phyloP scores from a whole-genome alignment of 64 coral and sea anemone genomes.

The Montipora foliosa region DNA sequence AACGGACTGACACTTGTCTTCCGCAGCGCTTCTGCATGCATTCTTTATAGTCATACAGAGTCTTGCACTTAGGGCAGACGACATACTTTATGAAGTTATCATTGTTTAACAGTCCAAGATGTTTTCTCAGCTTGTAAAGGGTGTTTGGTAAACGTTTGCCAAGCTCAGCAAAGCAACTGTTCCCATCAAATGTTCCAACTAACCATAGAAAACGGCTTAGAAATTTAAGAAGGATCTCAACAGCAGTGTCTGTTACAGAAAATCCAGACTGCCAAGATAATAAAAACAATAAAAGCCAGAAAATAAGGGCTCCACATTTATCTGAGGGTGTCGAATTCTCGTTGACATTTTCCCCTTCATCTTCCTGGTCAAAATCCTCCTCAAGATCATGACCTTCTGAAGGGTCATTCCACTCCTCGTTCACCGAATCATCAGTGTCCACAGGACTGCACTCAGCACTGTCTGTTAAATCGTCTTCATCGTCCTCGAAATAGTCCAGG shows the following conservation, averaged over 20 bases:
- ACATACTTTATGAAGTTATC: conserved; percentile 73
- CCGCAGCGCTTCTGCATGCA: conserved; percentile 65
- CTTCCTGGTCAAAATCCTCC: background rate
- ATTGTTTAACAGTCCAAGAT: conserved; percentile 28
- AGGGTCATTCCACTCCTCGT: conserved; percentile 39
- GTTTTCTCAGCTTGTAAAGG: conserved; percentile 63
- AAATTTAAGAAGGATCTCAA: no score
- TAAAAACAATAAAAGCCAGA: no score
- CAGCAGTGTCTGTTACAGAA: no score
- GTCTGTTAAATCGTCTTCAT: no score
- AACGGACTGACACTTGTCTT: conserved; percentile 56
- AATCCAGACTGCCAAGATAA: no score
- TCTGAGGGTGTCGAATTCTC: no score
- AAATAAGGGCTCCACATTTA: no score
- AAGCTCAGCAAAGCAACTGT: conserved; percentile 3
- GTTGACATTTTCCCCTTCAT: no score
- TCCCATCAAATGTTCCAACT: conserved; percentile 40
- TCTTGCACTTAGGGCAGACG: conserved; percentile 65
- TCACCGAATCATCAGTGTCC: background rate
- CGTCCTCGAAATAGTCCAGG: no score
- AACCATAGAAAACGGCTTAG: no score
- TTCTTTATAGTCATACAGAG: conserved; percentile 67
- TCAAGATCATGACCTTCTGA: conserved; percentile 22
- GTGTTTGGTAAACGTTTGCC: conserved; percentile 43
- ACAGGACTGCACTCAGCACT: no score